These are phyloP conservation scores for Falco peregrinus DNA, from an alignment of 2,797 vertebrate species.

Conservation along the genomic window DNA sequence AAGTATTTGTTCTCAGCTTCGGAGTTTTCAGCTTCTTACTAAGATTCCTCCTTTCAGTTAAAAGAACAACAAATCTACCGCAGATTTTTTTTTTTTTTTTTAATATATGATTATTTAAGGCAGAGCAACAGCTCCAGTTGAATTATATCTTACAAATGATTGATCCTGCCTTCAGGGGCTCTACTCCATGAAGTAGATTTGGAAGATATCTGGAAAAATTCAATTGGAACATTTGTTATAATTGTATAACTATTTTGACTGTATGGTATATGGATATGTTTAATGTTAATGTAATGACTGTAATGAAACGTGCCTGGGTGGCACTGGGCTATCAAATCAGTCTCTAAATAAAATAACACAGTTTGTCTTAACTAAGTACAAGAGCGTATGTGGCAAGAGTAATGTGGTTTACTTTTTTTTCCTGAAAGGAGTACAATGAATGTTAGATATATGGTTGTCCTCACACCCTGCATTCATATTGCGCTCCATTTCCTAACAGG, in stretches of 20 bases:
- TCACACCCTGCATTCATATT: neutral
- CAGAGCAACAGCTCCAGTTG: neutral
- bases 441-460: neutral
- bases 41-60: neutral
- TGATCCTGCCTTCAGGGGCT: neutral
- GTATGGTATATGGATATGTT: neutral
- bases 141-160: neutral
- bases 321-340: neutral
- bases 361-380: neutral
- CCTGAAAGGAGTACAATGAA: neutral
- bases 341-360: neutral
- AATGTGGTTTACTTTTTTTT: neutral
- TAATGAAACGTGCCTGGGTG: neutral
- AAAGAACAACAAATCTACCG: neutral
- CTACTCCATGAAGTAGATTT: neutral
- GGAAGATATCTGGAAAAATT: neutral
- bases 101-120: neutral
- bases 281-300: neutral
- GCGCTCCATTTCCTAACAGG: neutral
- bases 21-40: neutral
- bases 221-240: neutral
- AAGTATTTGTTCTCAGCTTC: neutral
- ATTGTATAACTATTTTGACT: neutral
- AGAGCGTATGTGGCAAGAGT: neutral
- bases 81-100: neutral